Base-by-base conservation (phyloP, 2,888 invertebrate genomes). In the Orthosia incerta region DNA sequence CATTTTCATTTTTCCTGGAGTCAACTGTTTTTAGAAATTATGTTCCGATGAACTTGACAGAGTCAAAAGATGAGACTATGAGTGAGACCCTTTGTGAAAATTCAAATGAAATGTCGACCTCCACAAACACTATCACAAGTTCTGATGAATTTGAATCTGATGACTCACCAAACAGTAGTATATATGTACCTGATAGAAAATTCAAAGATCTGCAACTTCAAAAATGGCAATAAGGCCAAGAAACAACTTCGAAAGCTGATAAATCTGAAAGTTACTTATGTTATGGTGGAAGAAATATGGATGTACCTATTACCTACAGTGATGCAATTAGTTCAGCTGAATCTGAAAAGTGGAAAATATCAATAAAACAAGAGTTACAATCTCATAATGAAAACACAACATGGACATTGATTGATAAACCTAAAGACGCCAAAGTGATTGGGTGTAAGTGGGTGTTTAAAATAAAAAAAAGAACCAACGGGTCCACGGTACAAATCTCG, bases 391-490 rank as follows among this genome's bases (percentile, higher is more conserved):
- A 45, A 60, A 71, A 68, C 48, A 39, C 26, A 1, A 71, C 66
- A 12, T 71, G 76, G 64, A 59, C 46, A 71, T 51, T 59, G 26
- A n/a, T 62, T 26, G 50, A 62, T 18, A 62, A 50, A n/a, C 31
- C 62, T 51, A 4, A 7, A 13, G 23, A 60, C 9, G 23, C 20
- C 2, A 62, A 62, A 48, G 18, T 62, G 1, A 62, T 62, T 4
- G 11, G 2, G 5, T 62, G 62, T 26, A 62, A 62, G 46, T 62
- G 62, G 62, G 62, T 62, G 16, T 62, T 62, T 16, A 16, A 50
- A 12, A n/a, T 62, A n/a, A 4, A 62, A 61, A 16, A 48, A 61
- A 2, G 23, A 61, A n/a, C n/a, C 61, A 61, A 61, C 48, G 3
- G 61, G 61, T 23, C 61, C 48, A 23, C 3, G 61, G 16, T 48